Evolutionary conservation across 1,140 invertebrate genomes (phyloP).

Genomic region (Antheraea mylitta): DNA sequence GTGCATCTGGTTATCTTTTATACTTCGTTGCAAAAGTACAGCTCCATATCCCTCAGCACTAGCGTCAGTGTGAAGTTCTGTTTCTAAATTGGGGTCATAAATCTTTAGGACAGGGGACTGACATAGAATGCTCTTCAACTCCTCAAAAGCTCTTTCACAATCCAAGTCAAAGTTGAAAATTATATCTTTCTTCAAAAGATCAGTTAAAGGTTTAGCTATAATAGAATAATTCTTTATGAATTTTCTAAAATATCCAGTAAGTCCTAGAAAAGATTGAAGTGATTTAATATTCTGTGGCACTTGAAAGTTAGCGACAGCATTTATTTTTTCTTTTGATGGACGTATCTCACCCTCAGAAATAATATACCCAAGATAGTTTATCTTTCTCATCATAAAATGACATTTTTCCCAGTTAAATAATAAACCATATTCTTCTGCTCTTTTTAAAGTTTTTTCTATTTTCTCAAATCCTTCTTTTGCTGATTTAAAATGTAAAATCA

Average conservation of each 20-base stretch:
- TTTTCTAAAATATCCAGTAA: slow-evolving; percentile 43
- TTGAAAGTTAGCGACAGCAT: slow-evolving; percentile 27
- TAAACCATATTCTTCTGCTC: slow-evolving; percentile 29
- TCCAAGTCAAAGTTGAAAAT: slow-evolving; percentile 17
- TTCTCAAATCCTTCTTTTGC: slow-evolving; percentile 29
- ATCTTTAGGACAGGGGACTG: slow-evolving; percentile 48
- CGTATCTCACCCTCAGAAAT: slow-evolving; percentile 19
- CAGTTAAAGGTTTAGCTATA: slow-evolving; percentile 39
- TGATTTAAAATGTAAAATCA: slow-evolving; percentile 25
- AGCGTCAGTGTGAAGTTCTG: slow-evolving; percentile 60
- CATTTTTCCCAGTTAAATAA: slow-evolving; percentile 22
- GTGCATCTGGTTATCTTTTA: slow-evolving; percentile 35
- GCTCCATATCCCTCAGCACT: slow-evolving; percentile 40
- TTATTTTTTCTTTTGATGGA: slow-evolving; percentile 20
- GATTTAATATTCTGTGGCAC: slow-evolving; percentile 30
- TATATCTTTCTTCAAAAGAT: slow-evolving; percentile 37
- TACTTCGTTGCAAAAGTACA: slow-evolving; percentile 43
- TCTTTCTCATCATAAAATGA: slow-evolving; percentile 32
- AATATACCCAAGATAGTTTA: slow-evolving; percentile 36
- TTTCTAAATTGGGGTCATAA: slow-evolving; percentile 40
- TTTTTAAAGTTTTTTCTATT: slow-evolving; percentile 30
- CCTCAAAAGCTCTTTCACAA: slow-evolving; percentile 11
- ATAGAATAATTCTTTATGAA: slow-evolving; percentile 38
- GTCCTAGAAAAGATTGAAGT: slow-evolving; percentile 25
- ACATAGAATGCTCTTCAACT: slow-evolving; percentile 29